A percentile compares a stretch with the other conserved stretches of the same genome.
These are phyloP conservation scores for Adrianichthys oophorus DNA, from an alignment of 2,797 vertebrate species.

Conservation along the genomic window DNA sequence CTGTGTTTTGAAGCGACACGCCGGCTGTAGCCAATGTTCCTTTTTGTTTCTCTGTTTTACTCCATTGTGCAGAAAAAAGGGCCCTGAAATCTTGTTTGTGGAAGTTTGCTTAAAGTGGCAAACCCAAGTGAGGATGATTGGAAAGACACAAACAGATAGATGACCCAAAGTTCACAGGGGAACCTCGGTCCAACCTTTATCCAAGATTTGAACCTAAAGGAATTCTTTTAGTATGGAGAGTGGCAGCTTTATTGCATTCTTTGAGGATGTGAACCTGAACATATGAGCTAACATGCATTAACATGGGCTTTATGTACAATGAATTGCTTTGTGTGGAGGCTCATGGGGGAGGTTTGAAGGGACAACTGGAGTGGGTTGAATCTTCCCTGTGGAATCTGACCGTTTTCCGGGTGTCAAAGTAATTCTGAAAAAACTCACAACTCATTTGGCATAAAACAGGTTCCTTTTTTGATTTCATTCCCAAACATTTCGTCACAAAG, in stretches of 20 bases:
- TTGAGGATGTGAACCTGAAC: constrained; percentile 64
- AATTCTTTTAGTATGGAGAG: constrained; percentile 68
- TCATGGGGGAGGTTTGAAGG: constrained; percentile 44
- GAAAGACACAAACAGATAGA: constrained; percentile 35
- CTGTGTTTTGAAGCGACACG: constrained; percentile 69
- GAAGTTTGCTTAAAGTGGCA: constrained; percentile 43
- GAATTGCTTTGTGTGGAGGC: constrained; percentile 60
- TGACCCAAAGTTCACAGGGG: constrained; percentile 34
- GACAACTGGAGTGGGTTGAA: constrained; percentile 22
- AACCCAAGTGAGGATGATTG: constrained; percentile 46
- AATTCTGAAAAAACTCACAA: constrained; percentile 24
- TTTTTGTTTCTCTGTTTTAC: constrained; percentile 68
- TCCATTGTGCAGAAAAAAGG: constrained; percentile 29
- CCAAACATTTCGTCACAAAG: constrained; percentile 36
- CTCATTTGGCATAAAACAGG: constrained; percentile 17
- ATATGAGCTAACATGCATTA: constrained; percentile 61
- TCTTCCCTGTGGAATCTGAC: constrained; percentile 17
- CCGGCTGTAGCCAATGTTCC: constrained; percentile 64
- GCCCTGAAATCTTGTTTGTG: constrained; percentile 48
- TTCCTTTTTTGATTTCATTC: constrained; percentile 27
- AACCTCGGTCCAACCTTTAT: constrained; percentile 64
- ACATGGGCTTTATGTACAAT: constrained; percentile 57
- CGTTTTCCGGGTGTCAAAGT: constrained; percentile 24
- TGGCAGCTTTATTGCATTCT: constrained; percentile 68
- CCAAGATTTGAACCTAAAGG: constrained; percentile 63